Percentiles rank a stretch among this genome's conserved stretches.
These are phyloP conservation scores for Monochamus saltuarius DNA, from an alignment of 1,140 invertebrate species.

Conservation along the genomic window DNA sequence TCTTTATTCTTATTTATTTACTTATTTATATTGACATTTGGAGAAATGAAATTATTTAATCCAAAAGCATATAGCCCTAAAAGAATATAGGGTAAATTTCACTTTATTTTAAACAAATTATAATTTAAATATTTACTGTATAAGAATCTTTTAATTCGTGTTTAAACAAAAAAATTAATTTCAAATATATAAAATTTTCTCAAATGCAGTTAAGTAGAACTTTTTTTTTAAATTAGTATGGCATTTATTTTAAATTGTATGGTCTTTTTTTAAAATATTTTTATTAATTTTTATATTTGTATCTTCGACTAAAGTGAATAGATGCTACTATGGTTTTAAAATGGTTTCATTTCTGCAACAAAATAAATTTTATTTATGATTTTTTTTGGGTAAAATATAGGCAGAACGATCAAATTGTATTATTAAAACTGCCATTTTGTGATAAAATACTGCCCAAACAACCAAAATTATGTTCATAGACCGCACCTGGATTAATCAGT, in stretches of 20 bases:
- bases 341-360: neutral
- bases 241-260: neutral
- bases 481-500: constrained; percentile 23
- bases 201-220: no score
- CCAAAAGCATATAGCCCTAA: neutral
- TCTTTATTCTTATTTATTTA: neutral
- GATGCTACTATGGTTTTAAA: neutral
- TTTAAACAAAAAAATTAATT: no score
- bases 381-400: constrained; percentile 1
- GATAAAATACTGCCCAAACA: constrained; percentile 19
- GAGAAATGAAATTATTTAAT: neutral
- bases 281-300: neutral
- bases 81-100: neutral
- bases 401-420: constrained; percentile 6
- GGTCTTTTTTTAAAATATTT: neutral
- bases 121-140: no score
- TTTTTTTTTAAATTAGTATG: neutral
- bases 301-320: neutral
- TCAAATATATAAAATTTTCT: no score
- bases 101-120: neutral
- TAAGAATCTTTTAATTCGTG: no score
- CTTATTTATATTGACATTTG: neutral
- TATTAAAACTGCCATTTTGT: constrained; percentile 34
- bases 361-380: neutral
- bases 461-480: constrained; percentile 17